These are phyloP conservation scores for Porphyrio hochstetteri DNA, from an alignment of 2,113 vertebrate species.

Conservation along the genomic window DNA sequence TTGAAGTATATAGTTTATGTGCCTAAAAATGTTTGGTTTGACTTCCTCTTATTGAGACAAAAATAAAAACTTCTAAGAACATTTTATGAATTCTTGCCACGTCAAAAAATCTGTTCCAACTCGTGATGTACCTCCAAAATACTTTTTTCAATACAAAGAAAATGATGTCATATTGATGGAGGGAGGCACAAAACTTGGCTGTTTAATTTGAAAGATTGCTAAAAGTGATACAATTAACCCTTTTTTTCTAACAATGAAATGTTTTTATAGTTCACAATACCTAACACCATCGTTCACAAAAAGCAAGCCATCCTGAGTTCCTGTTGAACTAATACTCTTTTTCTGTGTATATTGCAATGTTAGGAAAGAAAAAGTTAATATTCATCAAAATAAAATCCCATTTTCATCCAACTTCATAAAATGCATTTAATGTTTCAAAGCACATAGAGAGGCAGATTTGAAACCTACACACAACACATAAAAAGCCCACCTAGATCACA, in stretches of 20 bases:
- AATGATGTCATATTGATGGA: slow-evolving; percentile 67
- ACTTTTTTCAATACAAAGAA: slow-evolving; percentile 52
- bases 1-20: background rate
- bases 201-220: slow-evolving; percentile 71
- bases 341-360: background rate
- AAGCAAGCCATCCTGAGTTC: background rate
- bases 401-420: background rate
- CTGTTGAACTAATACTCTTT: slow-evolving; percentile 11
- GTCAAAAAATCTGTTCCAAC: background rate
- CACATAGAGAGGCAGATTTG: background rate
- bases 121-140: slow-evolving; percentile 6
- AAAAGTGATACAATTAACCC: slow-evolving; percentile 62
- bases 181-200: slow-evolving; percentile 62
- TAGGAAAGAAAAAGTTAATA: background rate
- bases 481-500: background rate
- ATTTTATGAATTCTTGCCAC: slow-evolving; percentile 8
- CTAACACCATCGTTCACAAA: slow-evolving; percentile 45
- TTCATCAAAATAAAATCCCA: background rate
- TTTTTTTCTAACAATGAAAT: slow-evolving; percentile 49
- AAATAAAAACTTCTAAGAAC: slow-evolving; percentile 59
- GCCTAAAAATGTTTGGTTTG: slow-evolving; percentile 46
- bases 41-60: slow-evolving; percentile 13
- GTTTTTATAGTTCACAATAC: slow-evolving; percentile 65
- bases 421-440: background rate
- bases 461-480: background rate